A percentile compares a stretch with the other conserved stretches of the same genome.
phyloP scores from a whole-genome alignment of 2,797 vertebrate genomes.

The Protonibea diacanthus region DNA sequence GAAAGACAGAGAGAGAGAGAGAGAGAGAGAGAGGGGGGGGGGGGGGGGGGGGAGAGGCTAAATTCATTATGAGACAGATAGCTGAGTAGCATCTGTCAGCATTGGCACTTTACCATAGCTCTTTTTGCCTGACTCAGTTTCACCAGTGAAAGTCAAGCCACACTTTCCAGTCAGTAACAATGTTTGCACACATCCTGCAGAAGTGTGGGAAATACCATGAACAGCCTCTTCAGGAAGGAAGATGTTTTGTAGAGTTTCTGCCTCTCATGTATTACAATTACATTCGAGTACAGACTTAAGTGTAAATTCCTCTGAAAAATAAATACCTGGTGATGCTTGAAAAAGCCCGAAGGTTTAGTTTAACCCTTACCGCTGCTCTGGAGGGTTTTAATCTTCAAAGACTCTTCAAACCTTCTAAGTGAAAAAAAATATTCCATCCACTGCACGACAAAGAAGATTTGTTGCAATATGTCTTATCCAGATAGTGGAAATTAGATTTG shows the following conservation, averaged over 20 bases:
- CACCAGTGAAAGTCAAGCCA: constrained; percentile 70
- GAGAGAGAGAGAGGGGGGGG: too few species aligned
- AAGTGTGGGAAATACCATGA: constrained; percentile 69
- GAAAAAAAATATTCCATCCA: not conserved
- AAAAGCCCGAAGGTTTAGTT: not conserved
- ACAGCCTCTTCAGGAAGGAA: constrained; percentile 41
- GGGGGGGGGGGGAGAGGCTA: constrained; percentile 51
- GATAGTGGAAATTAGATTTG: not conserved
- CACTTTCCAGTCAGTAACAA: constrained; percentile 68
- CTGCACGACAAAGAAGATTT: not conserved
- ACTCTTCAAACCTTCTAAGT: constrained; percentile 8
- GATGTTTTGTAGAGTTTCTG: constrained; percentile 52
- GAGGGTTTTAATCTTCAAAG: not conserved
- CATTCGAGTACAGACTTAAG: not conserved
- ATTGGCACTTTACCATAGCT: constrained; percentile 67
- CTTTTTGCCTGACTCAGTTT: constrained; percentile 72
- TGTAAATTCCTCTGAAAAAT: not conserved
- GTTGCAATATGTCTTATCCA: not conserved
- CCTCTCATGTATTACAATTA: constrained; percentile 16
- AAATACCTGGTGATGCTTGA: not conserved
- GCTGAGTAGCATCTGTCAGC: constrained; percentile 78
- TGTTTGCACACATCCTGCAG: constrained; percentile 71
- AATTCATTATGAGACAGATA: constrained; percentile 75
- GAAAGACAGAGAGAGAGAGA: constrained; percentile 32
- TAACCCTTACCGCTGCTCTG: not conserved